Evolutionary conservation across 92 coral and sea anemone genomes (phyloP).

Genomic region (Umimayanthus chanpuru): DNA sequence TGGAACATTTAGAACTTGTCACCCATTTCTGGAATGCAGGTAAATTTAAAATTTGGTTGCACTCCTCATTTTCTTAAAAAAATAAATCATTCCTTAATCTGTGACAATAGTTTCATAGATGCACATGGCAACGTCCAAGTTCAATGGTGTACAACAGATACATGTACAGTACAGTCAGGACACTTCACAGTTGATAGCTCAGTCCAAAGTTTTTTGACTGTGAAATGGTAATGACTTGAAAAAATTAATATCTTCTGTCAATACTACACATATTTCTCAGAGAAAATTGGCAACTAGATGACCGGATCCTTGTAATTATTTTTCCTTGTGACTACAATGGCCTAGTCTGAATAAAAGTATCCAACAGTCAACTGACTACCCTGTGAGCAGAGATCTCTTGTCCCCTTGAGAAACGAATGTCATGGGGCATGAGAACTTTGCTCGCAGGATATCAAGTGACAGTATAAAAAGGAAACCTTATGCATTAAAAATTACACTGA

Average conservation of each 20-base stretch:
- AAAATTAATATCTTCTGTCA: too few relatives aligned
- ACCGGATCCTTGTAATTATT: not conserved
- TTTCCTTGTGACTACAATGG: not conserved
- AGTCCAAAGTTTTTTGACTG: not conserved
- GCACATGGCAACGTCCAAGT: slow-evolving; percentile 34
- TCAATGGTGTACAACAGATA: not conserved
- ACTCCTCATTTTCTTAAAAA: slow-evolving; percentile 28
- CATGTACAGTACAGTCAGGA: not conserved
- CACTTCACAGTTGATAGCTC: not conserved
- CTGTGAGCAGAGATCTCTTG: too few relatives aligned
- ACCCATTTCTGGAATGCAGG: not conserved
- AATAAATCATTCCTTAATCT: slow-evolving; percentile 17
- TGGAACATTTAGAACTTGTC: slow-evolving; percentile 7
- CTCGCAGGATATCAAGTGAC: not conserved
- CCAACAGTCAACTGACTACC: not conserved
- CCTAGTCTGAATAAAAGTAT: not conserved
- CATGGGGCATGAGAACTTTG: too few relatives aligned
- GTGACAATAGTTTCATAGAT: not conserved
- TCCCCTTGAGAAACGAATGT: too few relatives aligned
- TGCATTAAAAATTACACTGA: not conserved
- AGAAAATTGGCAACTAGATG: too few relatives aligned
- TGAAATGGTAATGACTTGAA: too few relatives aligned
- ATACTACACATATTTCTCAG: too few relatives aligned
- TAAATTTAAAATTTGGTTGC: not conserved
- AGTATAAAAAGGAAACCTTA: too few relatives aligned